A percentile compares a stretch with the other conserved stretches of the same genome.
phyloP scores from a whole-genome alignment of 2,888 invertebrate species.

The Ennomos erosarius region DNA sequence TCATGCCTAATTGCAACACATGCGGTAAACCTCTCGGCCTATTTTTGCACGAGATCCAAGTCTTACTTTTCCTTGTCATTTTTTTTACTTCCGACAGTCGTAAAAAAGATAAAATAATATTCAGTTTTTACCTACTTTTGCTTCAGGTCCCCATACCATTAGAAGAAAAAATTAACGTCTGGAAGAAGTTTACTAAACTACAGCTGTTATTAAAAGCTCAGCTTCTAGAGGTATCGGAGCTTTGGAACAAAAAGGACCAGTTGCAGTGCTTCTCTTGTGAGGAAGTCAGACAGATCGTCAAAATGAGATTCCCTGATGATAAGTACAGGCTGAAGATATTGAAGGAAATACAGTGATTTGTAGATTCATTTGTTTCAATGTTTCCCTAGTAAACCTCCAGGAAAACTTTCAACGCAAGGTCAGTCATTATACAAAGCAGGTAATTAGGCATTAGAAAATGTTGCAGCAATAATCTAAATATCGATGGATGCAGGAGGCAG shows the following conservation, averaged over 20 bases:
- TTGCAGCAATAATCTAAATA: no score
- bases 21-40: no score
- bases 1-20: no score
- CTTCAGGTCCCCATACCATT: conserved; percentile 64
- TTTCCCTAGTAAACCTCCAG: conserved; percentile 4
- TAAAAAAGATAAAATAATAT: no score
- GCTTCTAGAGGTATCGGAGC: conserved; percentile 65
- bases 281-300: conserved; percentile 74
- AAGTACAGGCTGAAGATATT: conserved; percentile 73
- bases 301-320: conserved; percentile 77
- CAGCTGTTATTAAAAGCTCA: conserved; percentile 69
- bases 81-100: no score
- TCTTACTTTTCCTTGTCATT: no score
- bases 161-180: conserved; percentile 63
- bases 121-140: conserved; percentile 8
- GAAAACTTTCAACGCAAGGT: not conserved
- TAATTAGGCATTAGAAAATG: no score
- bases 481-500: no score
- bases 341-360: conserved; percentile 74
- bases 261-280: conserved; percentile 67
- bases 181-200: conserved; percentile 71
- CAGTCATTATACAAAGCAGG: no score
- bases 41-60: no score
- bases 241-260: conserved; percentile 63
- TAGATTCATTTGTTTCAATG: not conserved